These are phyloP conservation scores for Pipra filicauda DNA, from an alignment of 2,113 vertebrate genomes.

Conservation along the genomic window DNA sequence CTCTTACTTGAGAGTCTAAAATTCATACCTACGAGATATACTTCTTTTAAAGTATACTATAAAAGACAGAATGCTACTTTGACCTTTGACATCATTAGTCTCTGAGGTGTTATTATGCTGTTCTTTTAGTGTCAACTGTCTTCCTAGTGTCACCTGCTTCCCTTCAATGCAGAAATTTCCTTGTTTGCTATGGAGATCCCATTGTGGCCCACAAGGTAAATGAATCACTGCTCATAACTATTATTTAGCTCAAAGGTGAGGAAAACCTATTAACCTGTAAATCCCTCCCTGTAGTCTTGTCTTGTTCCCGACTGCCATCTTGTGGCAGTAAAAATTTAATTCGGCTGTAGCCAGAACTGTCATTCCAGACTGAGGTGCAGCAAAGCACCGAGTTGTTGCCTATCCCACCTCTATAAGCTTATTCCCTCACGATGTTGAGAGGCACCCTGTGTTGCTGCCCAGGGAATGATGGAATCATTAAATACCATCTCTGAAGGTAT, in stretches of 20 bases:
- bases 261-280: neutral
- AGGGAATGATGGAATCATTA: neutral
- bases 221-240: neutral
- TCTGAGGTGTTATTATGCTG: neutral
- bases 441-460: neutral
- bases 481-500: neutral
- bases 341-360: neutral
- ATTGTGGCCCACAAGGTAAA: neutral
- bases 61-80: neutral
- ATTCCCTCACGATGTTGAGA: neutral
- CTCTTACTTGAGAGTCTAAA: neutral
- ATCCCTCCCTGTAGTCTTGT: neutral
- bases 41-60: neutral
- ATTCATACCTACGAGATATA: neutral
- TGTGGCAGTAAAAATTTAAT: constrained; percentile 5
- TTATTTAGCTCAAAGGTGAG: neutral
- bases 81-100: neutral
- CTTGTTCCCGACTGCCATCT: constrained; percentile 50
- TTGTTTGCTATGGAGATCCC: neutral
- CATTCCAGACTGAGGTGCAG: neutral
- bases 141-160: neutral
- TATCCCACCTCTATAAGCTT: rapidly evolving
- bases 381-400: neutral
- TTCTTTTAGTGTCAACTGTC: neutral
- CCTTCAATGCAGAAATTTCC: neutral